Base-by-base conservation (phyloP, 2,888 invertebrate species). In the Cynaeus angustus region DNA sequence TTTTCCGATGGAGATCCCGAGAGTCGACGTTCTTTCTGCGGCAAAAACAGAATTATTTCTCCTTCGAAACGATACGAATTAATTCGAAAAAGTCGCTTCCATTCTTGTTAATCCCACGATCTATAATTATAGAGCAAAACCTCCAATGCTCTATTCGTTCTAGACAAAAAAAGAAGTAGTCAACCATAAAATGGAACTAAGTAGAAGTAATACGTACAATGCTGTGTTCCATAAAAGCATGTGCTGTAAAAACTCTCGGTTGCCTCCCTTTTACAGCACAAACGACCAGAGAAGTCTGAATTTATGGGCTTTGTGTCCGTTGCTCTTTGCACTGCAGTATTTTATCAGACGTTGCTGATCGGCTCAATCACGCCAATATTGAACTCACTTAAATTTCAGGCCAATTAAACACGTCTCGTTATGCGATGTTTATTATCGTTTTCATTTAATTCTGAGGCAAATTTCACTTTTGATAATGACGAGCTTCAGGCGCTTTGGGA, bases 171-270 rank as follows among this genome's bases (percentile, higher is more conserved):
- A 12, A 58, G 59, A 68, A 48, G 68, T 67, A 72, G 73, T 71
- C 72, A 73, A 74, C 68, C 75, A 74, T 77, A 75, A 78, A 78
- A 78, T 74, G 66, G 74, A 72, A 72, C 75, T 77, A 77, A 78
- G 76, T 77, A 78, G 74, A 77, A 73, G 75, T 78, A 78, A 77
- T 77, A 75, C 75, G 72, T 70, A 75, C 74, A 73, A 70, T 67
- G 73, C 69, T 70, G 66, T 72, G 71, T 66, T 68, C 75, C 71
- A 74, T 76, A 76, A 75, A 62, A 77, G 75, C 66, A 74, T 66
- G 70, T 71, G 72, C 64, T 72, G 74, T 75, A 73, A 74, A 74
- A 72, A 71, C 71, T 68, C 68, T 61, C 62, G 66, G 67, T 66
- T 72, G 72, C 72, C 72, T 66, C 72, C 69, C 75, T 72, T 73